A percentile compares a stretch with the other conserved stretches of the same genome.
Evolutionary conservation across 2,888 invertebrate species (phyloP).

Genomic region (Agriopis aurantiaria): DNA sequence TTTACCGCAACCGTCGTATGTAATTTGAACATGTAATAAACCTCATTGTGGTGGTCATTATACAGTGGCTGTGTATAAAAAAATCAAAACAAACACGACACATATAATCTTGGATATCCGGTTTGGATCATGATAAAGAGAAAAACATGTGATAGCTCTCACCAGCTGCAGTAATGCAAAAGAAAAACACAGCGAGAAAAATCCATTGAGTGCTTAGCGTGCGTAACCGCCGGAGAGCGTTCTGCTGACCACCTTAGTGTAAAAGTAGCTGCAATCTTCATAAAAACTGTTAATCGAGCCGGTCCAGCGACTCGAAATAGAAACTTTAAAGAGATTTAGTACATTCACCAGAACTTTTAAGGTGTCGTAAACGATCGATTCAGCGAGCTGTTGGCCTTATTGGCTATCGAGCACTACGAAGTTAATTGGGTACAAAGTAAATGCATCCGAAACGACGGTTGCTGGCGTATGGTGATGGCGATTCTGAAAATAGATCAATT

Average conservation of each 20-base stretch:
- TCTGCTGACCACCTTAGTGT: conserved; percentile 58
- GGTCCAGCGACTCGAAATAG: conserved; percentile 74
- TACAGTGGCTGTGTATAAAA: conserved; percentile 16
- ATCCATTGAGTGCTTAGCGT: conserved; percentile 54
- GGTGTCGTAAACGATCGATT: conserved; percentile 66
- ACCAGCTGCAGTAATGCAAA: conserved; percentile 32
- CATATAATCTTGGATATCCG: conserved; percentile 33
- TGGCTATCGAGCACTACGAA: conserved; percentile 67
- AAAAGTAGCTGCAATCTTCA: conserved; percentile 59
- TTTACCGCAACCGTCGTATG: conserved; percentile 38
- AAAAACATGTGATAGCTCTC: conserved; percentile 30
- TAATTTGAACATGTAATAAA: conserved; percentile 42
- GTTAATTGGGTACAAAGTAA: conserved; percentile 53
- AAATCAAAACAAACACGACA: conserved; percentile 35
- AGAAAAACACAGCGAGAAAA: conserved; percentile 46
- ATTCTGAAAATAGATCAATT: conserved; percentile 59
- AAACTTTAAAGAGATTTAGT: conserved; percentile 63
- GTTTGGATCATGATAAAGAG: conserved; percentile 28
- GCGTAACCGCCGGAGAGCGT: conserved; percentile 66
- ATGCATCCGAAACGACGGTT: conserved; percentile 42
- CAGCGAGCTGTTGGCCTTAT: conserved; percentile 61
- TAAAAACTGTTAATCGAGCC: conserved; percentile 75
- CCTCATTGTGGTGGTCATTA: conserved; percentile 36
- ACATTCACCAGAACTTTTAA: conserved; percentile 59
- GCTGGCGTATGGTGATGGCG: conserved; percentile 40